These are phyloP conservation scores for Chymomyza costata DNA, from an alignment of 1,140 invertebrate species.

Conservation along the genomic window DNA sequence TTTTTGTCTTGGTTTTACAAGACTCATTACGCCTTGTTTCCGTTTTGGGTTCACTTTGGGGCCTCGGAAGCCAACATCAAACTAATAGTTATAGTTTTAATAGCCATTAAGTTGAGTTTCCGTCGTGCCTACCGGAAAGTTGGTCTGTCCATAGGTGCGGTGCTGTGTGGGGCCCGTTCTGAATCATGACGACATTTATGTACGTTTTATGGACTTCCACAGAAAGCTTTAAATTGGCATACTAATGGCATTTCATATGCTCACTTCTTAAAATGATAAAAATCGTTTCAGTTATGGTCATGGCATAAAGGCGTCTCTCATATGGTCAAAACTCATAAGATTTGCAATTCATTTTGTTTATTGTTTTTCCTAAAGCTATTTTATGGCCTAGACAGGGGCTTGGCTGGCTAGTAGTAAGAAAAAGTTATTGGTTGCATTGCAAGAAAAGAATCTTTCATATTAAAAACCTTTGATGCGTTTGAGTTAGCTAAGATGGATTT, in stretches of 20 bases:
- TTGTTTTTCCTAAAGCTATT: no score
- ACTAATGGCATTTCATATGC: constrained; percentile 47
- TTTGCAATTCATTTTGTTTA: constrained; percentile 30
- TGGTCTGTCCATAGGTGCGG: constrained; percentile 17
- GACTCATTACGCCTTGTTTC: constrained; percentile 63
- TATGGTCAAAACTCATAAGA: constrained; percentile 59
- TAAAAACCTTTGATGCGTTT: no score
- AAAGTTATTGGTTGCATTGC: no score
- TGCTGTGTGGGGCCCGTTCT: constrained; percentile 37
- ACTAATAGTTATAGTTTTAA: constrained; percentile 64
- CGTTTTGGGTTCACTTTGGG: constrained; percentile 29
- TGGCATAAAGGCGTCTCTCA: constrained; percentile 47
- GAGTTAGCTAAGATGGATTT: background rate
- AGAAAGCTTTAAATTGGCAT: constrained; percentile 68
- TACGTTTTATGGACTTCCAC: constrained; percentile 60
- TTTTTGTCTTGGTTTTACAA: constrained; percentile 46
- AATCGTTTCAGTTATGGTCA: constrained; percentile 59
- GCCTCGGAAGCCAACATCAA: constrained; percentile 27
- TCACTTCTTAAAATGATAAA: constrained; percentile 66
- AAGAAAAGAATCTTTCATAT: no score
- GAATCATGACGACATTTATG: constrained; percentile 69
- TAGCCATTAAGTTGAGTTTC: constrained; percentile 65
- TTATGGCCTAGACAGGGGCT: no score
- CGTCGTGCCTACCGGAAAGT: constrained; percentile 50
- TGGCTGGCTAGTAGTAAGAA: no score